Evolutionary conservation across 2,888 invertebrate species (phyloP), one percentile per base, ranked within the genome.

Genomic region (Spisula subtruncata): DNA sequence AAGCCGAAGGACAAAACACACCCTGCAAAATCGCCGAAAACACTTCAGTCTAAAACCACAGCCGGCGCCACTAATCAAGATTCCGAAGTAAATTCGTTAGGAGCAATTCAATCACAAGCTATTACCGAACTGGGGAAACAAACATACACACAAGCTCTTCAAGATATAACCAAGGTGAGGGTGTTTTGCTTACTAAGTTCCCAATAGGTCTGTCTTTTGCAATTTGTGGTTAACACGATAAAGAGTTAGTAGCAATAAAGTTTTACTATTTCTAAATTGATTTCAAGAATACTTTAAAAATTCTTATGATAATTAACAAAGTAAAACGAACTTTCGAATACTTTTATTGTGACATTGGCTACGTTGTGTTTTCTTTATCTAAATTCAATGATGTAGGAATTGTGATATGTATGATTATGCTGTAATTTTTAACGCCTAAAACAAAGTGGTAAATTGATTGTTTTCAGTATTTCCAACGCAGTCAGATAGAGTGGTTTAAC

Each of bases 381-480:
- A n/a, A n/a, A n/a, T 41, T 8, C 41, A 2, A 5, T 41, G 8
- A 41, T 41, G 8, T 2, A 8, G 41, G 41, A 41, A 41, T 41
- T 41, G 41, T 41, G 41, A 41, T 41, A 41, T 41, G 2, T 41
- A 8, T 8, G 41, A 41, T 8, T 41, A 60, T 60, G n/a, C n/a
- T n/a, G n/a, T 25, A 60, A 60, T 25, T 60, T 18, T 60, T 2
- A 25, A 25, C 25, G n/a, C 20, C 2, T 6, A 25, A 18, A n/a
- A 1, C 60, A 5, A 25, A 5, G 8, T 25, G n/a, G 10, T n/a
- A 5, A 20, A 5, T 32, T 79, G 41, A 79, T n/a, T 81, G 25
- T 25, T 81, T 81, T 48, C 81, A 81, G 81, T 81, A 81, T 48
- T 81, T 48, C 25, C 35, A 81, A 81, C 46, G 46, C n/a, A 41